Evolutionary conservation across 2,113 vertebrate species (phyloP).

Genomic region (Chamaetylas fuelleborni): DNA sequence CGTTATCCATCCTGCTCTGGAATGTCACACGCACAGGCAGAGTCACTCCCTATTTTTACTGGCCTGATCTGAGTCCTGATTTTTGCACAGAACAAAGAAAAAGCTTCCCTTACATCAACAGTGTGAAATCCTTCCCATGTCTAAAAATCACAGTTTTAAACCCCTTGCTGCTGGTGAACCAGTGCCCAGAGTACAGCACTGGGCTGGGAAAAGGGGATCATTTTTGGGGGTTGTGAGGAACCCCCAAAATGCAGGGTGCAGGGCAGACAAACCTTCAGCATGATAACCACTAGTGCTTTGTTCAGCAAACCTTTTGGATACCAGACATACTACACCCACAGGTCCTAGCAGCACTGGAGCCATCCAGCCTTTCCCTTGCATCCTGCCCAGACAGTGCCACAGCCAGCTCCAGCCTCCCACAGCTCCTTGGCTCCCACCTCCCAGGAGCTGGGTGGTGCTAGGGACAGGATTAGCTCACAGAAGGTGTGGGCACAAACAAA

Average conservation of each 20-base stretch:
- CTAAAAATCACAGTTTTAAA: neutral
- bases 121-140: neutral
- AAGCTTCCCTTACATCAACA: neutral
- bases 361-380: neutral
- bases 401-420: neutral
- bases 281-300: neutral
- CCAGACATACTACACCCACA: fast-evolving
- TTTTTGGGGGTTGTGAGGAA: fast-evolving
- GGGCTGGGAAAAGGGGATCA: neutral
- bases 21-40: neutral
- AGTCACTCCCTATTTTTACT: neutral
- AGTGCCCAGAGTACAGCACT: neutral
- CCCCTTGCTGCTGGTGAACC: neutral
- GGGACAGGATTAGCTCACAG: neutral
- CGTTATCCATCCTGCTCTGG: neutral
- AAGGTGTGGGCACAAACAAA: neutral
- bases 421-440: neutral
- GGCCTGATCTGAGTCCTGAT: neutral
- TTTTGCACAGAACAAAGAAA: neutral
- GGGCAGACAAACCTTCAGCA: neutral
- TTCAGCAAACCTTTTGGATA: neutral
- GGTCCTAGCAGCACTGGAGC: neutral
- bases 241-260: neutral
- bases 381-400: neutral
- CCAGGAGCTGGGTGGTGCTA: neutral